Conservation (phyloP, 2,113 vertebrate genomes). For the Centropus bengalensis region DNA sequence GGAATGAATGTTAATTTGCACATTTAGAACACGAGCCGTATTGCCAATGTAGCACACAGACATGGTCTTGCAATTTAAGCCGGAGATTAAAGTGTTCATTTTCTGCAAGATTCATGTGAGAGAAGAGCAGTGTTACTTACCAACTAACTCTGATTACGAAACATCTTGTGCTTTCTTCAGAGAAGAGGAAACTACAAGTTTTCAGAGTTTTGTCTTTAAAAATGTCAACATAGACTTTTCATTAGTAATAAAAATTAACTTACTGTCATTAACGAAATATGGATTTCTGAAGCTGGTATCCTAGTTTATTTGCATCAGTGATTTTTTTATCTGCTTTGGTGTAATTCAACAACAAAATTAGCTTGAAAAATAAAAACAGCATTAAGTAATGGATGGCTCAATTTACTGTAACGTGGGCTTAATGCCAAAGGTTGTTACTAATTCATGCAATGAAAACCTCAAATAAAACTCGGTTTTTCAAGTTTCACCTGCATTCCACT, state of each 20-base stretch:
- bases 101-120: neutral
- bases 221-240: neutral
- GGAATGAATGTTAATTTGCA: neutral
- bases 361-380: conserved; percentile 62
- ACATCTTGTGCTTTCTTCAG: neutral
- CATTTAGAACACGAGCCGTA: neutral
- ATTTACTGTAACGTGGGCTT: conserved; percentile 30
- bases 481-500: neutral
- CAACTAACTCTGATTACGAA: conserved; percentile 10
- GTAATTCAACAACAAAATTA: conserved; percentile 48
- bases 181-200: neutral
- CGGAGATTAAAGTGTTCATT: neutral
- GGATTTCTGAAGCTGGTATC: conserved; percentile 19
- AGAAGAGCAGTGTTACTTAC: neutral
- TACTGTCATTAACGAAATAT: neutral
- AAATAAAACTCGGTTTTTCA: neutral
- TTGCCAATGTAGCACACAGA: neutral
- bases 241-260: conserved; percentile 61
- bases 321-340: conserved; percentile 55
- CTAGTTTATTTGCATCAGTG: conserved; percentile 19
- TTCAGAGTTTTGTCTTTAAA: neutral
- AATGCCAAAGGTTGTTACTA: neutral
- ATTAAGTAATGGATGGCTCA: conserved; percentile 46
- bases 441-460: neutral
- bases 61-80: neutral